These are phyloP conservation scores for Orthonyx spaldingii DNA, from an alignment of 2,113 vertebrate species.

Conservation along the genomic window DNA sequence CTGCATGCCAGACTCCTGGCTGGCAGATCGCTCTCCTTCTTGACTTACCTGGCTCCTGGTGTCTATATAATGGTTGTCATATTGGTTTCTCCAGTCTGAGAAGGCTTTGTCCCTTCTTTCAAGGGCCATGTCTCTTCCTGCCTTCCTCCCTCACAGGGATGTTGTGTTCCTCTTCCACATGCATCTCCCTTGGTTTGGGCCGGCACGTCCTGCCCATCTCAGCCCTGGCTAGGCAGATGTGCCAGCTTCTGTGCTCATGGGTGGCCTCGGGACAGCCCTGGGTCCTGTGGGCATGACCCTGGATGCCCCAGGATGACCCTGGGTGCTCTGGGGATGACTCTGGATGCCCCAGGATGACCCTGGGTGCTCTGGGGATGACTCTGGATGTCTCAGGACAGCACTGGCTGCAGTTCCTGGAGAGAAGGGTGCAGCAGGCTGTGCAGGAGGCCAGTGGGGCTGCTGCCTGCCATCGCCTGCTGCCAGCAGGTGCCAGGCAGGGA, in stretches of 20 bases:
- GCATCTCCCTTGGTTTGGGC: background rate
- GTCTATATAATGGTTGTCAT: background rate
- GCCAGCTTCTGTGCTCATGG: background rate
- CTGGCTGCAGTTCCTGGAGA: background rate
- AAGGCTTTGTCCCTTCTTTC: background rate
- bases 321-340: no score
- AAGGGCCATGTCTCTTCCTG: background rate
- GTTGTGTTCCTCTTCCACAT: accelerated
- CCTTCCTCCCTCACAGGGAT: background rate
- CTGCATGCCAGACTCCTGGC: background rate
- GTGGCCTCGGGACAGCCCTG: background rate
- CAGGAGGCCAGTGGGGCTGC: background rate
- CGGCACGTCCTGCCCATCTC: background rate
- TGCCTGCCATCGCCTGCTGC: background rate
- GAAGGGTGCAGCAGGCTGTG: background rate
- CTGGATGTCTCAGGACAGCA: background rate
- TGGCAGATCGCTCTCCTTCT: background rate
- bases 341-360: background rate
- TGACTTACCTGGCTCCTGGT: background rate
- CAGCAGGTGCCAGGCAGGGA: background rate
- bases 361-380: no score
- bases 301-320: background rate
- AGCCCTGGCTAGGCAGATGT: background rate
- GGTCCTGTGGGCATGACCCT: background rate
- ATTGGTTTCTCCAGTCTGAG: background rate